phyloP scores from a whole-genome alignment of 2,797 vertebrate genomes.

The Ciconia nigra region DNA sequence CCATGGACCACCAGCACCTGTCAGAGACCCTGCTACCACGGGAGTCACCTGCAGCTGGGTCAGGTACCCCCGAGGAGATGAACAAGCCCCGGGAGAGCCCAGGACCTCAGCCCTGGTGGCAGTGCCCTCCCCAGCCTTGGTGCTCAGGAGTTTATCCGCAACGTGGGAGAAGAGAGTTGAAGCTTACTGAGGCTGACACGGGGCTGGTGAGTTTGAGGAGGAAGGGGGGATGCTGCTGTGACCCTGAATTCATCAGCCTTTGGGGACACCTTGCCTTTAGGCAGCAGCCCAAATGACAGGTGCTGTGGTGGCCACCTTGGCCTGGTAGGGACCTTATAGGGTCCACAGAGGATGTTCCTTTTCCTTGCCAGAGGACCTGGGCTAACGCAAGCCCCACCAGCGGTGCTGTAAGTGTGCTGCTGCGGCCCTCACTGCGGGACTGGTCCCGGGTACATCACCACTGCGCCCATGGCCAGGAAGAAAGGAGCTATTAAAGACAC shows the following conservation, averaged over 20 bases:
- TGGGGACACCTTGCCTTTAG: not conserved
- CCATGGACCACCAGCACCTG: not conserved
- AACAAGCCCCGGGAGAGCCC: not conserved
- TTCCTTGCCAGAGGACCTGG: not conserved
- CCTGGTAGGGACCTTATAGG: not conserved
- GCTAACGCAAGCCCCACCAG: not conserved
- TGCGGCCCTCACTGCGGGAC: not conserved
- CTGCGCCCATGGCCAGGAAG: not conserved
- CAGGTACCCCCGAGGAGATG: fast-evolving
- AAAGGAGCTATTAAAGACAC: not conserved
- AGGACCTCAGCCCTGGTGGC: not conserved
- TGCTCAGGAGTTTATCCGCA: not conserved
- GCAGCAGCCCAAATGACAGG: not conserved
- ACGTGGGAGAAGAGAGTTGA: not conserved
- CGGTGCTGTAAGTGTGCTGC: not conserved
- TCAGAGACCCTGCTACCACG: fast-evolving
- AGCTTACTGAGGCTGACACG: not conserved
- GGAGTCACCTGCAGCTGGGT: not conserved
- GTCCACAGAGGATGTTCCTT: not conserved
- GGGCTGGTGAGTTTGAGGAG: not conserved
- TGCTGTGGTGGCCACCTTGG: not conserved
- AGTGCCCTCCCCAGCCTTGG: not conserved
- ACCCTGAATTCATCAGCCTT: not conserved
- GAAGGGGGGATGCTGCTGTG: not conserved
- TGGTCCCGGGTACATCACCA: not conserved